phyloP scores from a whole-genome alignment of 2,113 vertebrate genomes.

The Montifringilla adamsi region DNA sequence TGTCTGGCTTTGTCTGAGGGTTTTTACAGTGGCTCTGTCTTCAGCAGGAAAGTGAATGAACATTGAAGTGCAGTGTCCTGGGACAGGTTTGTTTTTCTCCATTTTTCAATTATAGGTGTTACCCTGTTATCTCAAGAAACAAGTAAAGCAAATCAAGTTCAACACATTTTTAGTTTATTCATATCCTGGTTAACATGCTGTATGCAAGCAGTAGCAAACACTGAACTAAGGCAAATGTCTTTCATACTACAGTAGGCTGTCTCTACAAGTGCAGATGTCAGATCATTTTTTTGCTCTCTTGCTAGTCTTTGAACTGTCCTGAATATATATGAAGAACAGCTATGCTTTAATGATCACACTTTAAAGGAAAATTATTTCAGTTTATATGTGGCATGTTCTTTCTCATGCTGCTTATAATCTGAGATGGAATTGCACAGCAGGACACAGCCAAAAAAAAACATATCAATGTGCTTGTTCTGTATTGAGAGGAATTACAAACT shows the following conservation, averaged over 20 bases:
- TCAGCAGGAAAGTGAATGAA: neutral
- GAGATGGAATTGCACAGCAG: conserved; percentile 39
- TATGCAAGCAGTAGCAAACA: neutral
- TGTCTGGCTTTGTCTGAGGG: neutral
- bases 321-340: neutral
- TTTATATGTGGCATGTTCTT: neutral
- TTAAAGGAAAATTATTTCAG: neutral
- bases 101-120: neutral
- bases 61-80: neutral
- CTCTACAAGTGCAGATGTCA: neutral
- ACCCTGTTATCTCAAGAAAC: neutral
- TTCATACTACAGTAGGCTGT: neutral
- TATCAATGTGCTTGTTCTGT: neutral
- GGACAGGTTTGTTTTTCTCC: neutral
- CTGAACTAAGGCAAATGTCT: neutral
- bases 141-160: neutral
- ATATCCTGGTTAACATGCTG: neutral
- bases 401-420: conserved; percentile 29
- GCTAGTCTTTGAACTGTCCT: neutral
- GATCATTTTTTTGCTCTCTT: neutral
- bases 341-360: neutral
- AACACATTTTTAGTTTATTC: neutral
- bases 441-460: conserved; percentile 23
- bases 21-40: neutral
- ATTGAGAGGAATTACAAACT: neutral